phyloP scores from a whole-genome alignment of 2,888 invertebrate species.

The Stenurella melanura region DNA sequence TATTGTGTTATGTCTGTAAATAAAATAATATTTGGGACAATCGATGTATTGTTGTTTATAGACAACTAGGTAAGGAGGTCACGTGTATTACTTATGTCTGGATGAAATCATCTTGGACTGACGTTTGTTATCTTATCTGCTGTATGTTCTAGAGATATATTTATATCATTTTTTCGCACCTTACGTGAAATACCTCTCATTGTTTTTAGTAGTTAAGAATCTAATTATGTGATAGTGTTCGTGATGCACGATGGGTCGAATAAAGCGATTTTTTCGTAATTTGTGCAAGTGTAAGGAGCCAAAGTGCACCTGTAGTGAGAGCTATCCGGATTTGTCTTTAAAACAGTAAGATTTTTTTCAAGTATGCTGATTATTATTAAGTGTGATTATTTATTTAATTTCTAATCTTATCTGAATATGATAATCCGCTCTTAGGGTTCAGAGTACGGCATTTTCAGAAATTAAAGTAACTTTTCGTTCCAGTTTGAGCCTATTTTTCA shows the following conservation, averaged over 20 bases:
- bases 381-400: neutral
- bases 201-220: slow-evolving; percentile 19
- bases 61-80: neutral
- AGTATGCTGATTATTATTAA: neutral
- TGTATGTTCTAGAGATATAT: slow-evolving; percentile 28
- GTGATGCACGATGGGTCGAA: slow-evolving; percentile 58
- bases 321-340: slow-evolving; percentile 46
- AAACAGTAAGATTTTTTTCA: slow-evolving; percentile 45
- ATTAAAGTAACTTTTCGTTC: neutral
- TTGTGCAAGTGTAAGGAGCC: slow-evolving; percentile 56
- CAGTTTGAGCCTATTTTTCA: no score
- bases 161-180: slow-evolving; percentile 3
- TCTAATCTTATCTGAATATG: neutral
- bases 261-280: slow-evolving; percentile 61
- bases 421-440: neutral
- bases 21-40: neutral
- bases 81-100: neutral
- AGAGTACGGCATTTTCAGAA: neutral
- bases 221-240: slow-evolving; percentile 16
- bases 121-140: slow-evolving; percentile 24
- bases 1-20: no score
- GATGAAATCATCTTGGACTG: slow-evolving; percentile 19
- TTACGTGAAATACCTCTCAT: neutral
- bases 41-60: neutral
- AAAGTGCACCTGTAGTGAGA: slow-evolving; percentile 47